These are phyloP conservation scores for Ormyrus pomaceus DNA, from an alignment of 2,888 invertebrate genomes.

Conservation along the genomic window DNA sequence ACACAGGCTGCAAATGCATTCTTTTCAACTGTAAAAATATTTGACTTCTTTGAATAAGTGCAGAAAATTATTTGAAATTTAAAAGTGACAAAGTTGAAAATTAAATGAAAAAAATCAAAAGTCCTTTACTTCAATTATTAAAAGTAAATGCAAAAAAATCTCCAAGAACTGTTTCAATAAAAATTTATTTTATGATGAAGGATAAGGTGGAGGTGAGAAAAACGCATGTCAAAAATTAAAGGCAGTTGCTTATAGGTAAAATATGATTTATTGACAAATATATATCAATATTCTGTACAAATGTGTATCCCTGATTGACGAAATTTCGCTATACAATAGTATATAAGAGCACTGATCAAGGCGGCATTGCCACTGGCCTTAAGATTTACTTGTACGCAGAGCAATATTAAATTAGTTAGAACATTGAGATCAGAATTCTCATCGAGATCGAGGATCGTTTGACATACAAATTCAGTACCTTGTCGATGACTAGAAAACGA, in stretches of 20 bases:
- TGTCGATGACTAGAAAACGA: conserved; percentile 70
- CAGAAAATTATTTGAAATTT: no score
- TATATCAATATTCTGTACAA: conserved; percentile 70
- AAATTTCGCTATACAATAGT: conserved; percentile 57
- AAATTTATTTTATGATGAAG: conserved; percentile 22
- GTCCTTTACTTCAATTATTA: no score
- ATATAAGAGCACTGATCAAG: conserved; percentile 71
- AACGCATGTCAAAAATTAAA: no score
- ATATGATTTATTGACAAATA: conserved; percentile 71
- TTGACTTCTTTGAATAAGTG: no score
- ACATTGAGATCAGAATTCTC: conserved; percentile 64
- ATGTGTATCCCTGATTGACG: conserved; percentile 67
- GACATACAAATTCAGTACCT: conserved; percentile 48
- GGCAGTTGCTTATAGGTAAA: conserved; percentile 28
- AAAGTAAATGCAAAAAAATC: neutral
- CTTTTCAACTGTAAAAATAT: no score
- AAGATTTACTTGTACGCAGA: conserved; percentile 46
- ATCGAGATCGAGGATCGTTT: conserved; percentile 62
- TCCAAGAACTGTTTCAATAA: conserved; percentile 23
- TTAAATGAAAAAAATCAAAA: no score
- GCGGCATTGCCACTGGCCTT: conserved; percentile 59
- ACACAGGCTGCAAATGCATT: no score
- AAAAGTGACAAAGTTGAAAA: no score
- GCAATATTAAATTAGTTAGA: conserved; percentile 49
- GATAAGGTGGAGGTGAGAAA: no score